Base-by-base conservation (phyloP, 2,888 invertebrate species). In the Linnaemya vulpina region DNA sequence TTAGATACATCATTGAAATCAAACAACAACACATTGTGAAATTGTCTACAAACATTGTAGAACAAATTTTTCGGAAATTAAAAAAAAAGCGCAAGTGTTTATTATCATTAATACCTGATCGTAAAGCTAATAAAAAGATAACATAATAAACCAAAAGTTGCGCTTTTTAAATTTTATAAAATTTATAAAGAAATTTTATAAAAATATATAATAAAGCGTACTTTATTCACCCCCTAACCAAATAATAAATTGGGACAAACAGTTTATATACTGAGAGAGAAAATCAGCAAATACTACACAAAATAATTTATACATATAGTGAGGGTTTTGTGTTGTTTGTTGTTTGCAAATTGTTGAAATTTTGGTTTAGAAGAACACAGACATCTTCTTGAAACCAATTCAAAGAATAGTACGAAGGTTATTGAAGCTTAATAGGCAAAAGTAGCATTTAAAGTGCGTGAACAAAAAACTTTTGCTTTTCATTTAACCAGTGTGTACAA, bases 391-490 rank as follows among this genome's bases (percentile, higher is more conserved):
- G 67, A 68, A 71, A 71, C 46, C 81, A 71, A 70, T 86, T 89
- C 5, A 90, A 89, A 91, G 90, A 91, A 91, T 91, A 89, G 91
- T 90, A 91, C 91, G 90, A 91, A 91, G 91, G 91, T 90, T 89
- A 86, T 88, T 88, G 83, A 84, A 84, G 79, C 63, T 78, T 68
- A 40, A 81, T 53, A 75, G 67, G 73, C 73, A 82, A 68, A 73
- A 79, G 55, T 46, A 60, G 35, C 35, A 70, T 77, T 43, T 53
- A 63, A 83, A 83, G 73, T 53, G 86, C 80, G 55, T 79, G 84
- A 74, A 35, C 1, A 77, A 81, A 85, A 83, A 53, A 55, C 63
- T 70, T 87, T 81, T 81, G 68, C 81, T 75, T 87, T 86, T 86
- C 83, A 87, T 87, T 78, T 81, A 88, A 91, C 91, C 91, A 83